phyloP scores from a whole-genome alignment of 1,140 invertebrate species.

The Lepeophtheirus salmonis region DNA sequence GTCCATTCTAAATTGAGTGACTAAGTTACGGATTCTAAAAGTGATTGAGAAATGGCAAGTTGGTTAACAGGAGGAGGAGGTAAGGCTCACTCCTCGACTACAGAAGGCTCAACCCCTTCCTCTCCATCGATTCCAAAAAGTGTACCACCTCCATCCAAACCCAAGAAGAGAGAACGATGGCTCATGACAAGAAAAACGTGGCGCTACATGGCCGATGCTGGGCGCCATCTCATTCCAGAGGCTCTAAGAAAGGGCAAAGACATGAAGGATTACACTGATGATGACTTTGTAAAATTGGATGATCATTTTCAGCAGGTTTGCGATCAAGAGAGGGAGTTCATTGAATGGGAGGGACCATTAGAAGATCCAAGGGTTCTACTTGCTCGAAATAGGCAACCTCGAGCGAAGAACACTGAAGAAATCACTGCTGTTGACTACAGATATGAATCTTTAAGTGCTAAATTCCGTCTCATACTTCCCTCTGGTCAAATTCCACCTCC shows the following conservation, averaged over 20 bases:
- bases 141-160: not conserved
- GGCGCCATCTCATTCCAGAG: slow-evolving; percentile 59
- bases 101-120: slow-evolving; percentile 26
- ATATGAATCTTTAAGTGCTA: not conserved
- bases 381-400: slow-evolving; percentile 6
- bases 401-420: not conserved
- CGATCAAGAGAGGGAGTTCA: slow-evolving; percentile 47
- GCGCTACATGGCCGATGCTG: slow-evolving; percentile 72
- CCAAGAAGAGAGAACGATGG: slow-evolving; percentile 44
- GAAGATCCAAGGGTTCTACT: slow-evolving; percentile 15
- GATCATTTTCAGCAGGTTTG: slow-evolving; percentile 64
- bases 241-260: slow-evolving; percentile 30
- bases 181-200: slow-evolving; percentile 65
- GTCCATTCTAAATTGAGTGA: too few relatives aligned
- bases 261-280: slow-evolving; percentile 35
- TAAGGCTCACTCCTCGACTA: not conserved
- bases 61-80: not conserved
- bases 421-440: not conserved
- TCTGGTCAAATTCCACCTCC: slow-evolving; percentile 7
- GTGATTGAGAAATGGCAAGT: slow-evolving; percentile 1
- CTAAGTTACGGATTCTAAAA: too few relatives aligned
- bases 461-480: slow-evolving; percentile 14
- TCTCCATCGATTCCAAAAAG: slow-evolving; percentile 30
- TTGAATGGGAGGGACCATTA: slow-evolving; percentile 53
- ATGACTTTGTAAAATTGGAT: slow-evolving; percentile 55